Evolutionary conservation across 2,113 vertebrate genomes (phyloP), one percentile per base, ranked within the genome.

Genomic region (Zosterops borbonicus): DNA sequence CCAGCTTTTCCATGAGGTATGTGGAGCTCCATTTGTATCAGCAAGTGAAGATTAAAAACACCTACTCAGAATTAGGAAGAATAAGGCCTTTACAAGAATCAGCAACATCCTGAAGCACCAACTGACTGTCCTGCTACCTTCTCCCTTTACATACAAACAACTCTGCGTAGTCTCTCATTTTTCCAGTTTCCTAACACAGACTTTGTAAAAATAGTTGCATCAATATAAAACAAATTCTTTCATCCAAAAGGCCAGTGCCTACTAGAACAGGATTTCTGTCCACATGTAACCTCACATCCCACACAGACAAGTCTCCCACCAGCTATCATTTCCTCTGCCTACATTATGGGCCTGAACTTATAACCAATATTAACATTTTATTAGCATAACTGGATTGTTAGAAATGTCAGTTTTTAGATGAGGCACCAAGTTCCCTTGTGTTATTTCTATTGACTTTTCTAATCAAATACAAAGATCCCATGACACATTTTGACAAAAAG

Each of bases 381-480:
- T 53, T 53, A 62, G 33, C 47, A 62, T 39, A 33, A 87, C 44
- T 37, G 77, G 29, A 56, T 81, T 87, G 73, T 78, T 83, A 87
- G 65, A 82, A 91, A 24, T 81, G 60, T 31, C 64, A 62, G 28
- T 19, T 93, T 70, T 82, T 6, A 83, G 69, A 84, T 1, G 41
- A 96, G 73, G 67, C 60, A 42, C 41, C 2, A 19, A 94, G 83
- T 53, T 96, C 96, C 92, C 90, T 84, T 89, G 92, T 89, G 86
- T 82, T 94, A 89, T 76, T 95, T 95, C 92, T 80, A 83, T 88
- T 33, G 16, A 94, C 52, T 96, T 93, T 92, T 78, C 93, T 90
- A 96, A 96, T 90, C 90, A 90, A 95, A 95, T 81, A 71, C 53
- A 92, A 96, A 94, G 93, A 95, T 95, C 95, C 95, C 93, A 90